These are phyloP conservation scores for Morus bassanus DNA, from an alignment of 2,797 vertebrate genomes.

Conservation along the genomic window DNA sequence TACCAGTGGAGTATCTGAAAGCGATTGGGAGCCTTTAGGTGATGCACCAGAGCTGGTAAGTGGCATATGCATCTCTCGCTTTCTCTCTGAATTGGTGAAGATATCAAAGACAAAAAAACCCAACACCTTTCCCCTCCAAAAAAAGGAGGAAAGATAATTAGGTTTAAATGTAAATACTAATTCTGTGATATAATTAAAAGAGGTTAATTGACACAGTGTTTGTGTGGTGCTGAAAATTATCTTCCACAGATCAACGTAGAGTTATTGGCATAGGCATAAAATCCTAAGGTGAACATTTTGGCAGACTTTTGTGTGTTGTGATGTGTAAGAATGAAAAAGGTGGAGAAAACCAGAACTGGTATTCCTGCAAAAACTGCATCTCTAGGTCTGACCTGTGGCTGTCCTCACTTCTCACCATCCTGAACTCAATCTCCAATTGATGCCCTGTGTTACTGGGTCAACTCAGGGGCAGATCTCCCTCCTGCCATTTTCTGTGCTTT, in stretches of 20 bases:
- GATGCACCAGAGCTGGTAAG: neutral
- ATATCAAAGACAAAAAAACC: neutral
- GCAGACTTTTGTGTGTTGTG: neutral
- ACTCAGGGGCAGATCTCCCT: fast-evolving
- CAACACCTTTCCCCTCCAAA: neutral
- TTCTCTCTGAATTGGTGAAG: neutral
- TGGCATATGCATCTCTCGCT: neutral
- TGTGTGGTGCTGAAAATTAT: neutral
- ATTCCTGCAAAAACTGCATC: neutral
- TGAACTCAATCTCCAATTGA: neutral
- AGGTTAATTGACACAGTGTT: neutral
- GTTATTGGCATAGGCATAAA: neutral
- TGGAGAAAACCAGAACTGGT: neutral
- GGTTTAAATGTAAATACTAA: neutral
- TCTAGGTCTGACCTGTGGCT: neutral
- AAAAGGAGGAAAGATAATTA: neutral
- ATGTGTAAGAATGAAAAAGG: neutral
- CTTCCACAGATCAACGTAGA: neutral
- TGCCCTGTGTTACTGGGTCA: neutral
- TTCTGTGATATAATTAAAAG: neutral
- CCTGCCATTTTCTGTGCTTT: neutral
- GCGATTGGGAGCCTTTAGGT: neutral
- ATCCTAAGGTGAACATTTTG: neutral
- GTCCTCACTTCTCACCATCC: neutral
- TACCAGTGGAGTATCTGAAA: neutral